These are phyloP conservation scores for Cosmia pyralina DNA, from an alignment of 2,888 invertebrate species.

Conservation along the genomic window DNA sequence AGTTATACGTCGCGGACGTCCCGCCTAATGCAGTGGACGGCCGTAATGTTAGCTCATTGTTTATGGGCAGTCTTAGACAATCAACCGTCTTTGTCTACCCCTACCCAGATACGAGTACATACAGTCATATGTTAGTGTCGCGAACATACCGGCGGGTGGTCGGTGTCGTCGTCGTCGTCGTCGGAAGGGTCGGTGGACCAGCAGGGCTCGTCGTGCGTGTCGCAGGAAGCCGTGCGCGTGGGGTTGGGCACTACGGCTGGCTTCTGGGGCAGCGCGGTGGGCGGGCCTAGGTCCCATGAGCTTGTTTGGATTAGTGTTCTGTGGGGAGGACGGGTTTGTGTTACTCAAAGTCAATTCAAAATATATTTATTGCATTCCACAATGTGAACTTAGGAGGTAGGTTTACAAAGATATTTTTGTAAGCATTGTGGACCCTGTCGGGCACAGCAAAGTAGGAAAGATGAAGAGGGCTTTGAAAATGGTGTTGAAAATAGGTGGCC, in stretches of 20 bases:
- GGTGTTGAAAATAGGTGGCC: too few species aligned
- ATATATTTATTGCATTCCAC: too few species aligned
- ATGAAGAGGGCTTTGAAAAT: too few species aligned
- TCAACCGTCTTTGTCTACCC: conserved; percentile 16
- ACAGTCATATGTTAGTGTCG: background rate
- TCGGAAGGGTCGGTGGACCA: conserved; percentile 98
- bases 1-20: background rate
- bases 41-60: background rate
- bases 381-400: too few species aligned
- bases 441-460: too few species aligned
- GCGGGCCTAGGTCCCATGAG: conserved; percentile 92
- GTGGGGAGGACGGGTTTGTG: conserved; percentile 35
- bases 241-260: conserved; percentile 66
- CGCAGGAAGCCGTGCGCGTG: conserved; percentile 82
- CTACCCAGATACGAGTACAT: background rate
- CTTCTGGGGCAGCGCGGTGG: conserved; percentile 73
- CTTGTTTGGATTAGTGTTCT: conserved; percentile 94
- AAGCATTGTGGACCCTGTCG: too few species aligned
- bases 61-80: background rate
- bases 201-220: conserved; percentile 93
- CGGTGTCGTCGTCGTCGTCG: conserved; percentile 96
- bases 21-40: background rate
- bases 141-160: conserved; percentile 88
- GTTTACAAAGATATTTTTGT: too few species aligned
- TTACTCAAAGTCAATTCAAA: too few species aligned